Conservation (phyloP, 35 echinoderm and acorn worm genomes). For the Ptychodera flava region DNA sequence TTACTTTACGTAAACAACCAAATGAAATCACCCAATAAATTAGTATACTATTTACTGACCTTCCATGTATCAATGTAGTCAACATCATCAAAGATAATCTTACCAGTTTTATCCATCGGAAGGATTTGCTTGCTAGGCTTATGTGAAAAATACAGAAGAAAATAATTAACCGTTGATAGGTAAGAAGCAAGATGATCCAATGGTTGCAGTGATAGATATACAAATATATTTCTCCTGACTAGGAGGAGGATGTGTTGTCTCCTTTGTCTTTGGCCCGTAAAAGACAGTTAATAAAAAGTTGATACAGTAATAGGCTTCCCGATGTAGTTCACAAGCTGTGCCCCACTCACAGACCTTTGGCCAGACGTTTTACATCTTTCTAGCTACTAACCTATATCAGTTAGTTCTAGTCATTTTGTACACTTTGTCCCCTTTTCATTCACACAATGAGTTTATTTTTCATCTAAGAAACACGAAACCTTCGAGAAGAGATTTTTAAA, state of each 20-base stretch:
- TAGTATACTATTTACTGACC: conserved; percentile 9
- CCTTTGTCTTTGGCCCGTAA: neutral
- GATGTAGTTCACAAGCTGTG: too few relatives aligned
- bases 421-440: too few relatives aligned
- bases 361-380: too few relatives aligned
- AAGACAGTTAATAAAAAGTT: too few relatives aligned
- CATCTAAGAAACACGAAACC: neutral
- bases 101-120: conserved; percentile 3
- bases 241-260: neutral
- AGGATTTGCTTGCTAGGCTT: neutral
- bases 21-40: too few relatives aligned
- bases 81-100: conserved; percentile 15
- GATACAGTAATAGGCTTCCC: too few relatives aligned
- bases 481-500: neutral
- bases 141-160: too few relatives aligned
- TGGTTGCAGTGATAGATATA: neutral
- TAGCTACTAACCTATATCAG: too few relatives aligned
- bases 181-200: conserved; percentile 2
- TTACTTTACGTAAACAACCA: too few relatives aligned
- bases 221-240: conserved; percentile 17
- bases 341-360: too few relatives aligned
- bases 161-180: neutral
- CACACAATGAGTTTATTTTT: neutral
- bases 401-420: too few relatives aligned
- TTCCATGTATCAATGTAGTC: conserved; percentile 26